phyloP scores from a whole-genome alignment of 2,797 vertebrate species.

The Pteronotus mesoamericanus region DNA sequence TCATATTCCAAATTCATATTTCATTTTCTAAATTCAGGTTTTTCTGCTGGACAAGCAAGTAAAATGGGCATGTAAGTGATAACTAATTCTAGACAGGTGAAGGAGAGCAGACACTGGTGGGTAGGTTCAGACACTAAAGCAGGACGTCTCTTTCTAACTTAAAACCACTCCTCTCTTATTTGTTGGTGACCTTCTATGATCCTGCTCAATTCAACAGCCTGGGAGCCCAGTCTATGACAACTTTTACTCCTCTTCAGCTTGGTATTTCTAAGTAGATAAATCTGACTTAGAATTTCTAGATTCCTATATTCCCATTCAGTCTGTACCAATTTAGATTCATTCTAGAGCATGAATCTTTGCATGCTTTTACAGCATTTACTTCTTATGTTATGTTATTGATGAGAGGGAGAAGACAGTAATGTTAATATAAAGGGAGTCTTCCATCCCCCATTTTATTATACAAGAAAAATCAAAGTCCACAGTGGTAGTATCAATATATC shows the following conservation, averaged over 20 bases:
- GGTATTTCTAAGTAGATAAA: constrained; percentile 11
- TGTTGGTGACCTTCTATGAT: not conserved
- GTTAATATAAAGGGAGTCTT: not conserved
- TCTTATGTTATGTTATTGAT: not conserved
- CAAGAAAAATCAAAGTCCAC: constrained; percentile 2
- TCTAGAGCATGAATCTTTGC: not conserved
- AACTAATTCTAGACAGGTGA: not conserved
- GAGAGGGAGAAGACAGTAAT: not conserved
- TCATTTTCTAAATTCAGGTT: constrained; percentile 12
- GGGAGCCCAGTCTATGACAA: not conserved
- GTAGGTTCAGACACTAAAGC: not conserved
- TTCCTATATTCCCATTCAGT: not conserved
- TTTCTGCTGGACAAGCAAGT: not conserved
- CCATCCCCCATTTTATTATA: not conserved
- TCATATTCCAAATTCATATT: constrained; percentile 30
- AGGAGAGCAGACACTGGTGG: not conserved
- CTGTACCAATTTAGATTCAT: not conserved
- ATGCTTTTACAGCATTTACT: not conserved
- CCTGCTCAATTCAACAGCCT: not conserved
- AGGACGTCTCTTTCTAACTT: not conserved
- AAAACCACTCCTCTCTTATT: constrained; percentile 3
- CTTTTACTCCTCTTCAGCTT: not conserved
- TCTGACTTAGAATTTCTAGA: not conserved
- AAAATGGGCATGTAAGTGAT: not conserved
- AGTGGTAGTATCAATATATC: not conserved